Base-by-base conservation (phyloP, 1,140 invertebrate species). In the Heliothis virescens region DNA sequence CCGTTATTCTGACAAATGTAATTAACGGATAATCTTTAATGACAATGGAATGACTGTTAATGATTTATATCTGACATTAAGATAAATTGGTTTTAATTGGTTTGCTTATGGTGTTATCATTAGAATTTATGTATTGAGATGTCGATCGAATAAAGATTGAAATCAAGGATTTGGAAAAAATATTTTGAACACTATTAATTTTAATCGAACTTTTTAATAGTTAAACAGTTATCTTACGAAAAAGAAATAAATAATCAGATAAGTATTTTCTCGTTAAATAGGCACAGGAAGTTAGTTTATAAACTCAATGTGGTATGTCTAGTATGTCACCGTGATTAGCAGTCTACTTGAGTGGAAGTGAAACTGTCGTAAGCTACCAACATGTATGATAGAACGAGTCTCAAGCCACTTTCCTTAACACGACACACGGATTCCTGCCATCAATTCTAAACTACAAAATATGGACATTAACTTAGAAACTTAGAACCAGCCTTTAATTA, bases 1-100 rank as follows among this genome's bases (percentile, higher is more conserved):
- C 92, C 91, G 91, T 93, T 94, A 92, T 83, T 79, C 88, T 87
- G 86, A 90, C 88, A 87, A 86, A 83, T 87, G 82, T 89, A 92
- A 94, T 90, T 86, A 86, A 90, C 82, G 79, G 90, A 87, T 89
- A 89, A 90, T 91, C 86, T 87, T 76, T 84, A 86, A 81, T 77
- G 78, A 89, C 86, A 87, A 89, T 85, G 87, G 77, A 83, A 74
- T 65, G 59, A 65, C 79, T 63, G 69, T 80, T 50, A 29, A 55
- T 52, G 15, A 52, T 76, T 21, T 76, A 34, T 52, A 41, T 41
- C 34, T 41, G 75, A 16, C 67, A 78, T 78, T 78, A 78, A 69
- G 63, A 52, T 3, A 3, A 52, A 52, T 52, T 50, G 21, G 26
- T 50, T 69, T 16, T 1, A 52, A 52, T 26, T 50, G 12, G 26